Evolutionary conservation across 2,888 invertebrate species (phyloP).

Genomic region (Trachelus iudaicus): DNA sequence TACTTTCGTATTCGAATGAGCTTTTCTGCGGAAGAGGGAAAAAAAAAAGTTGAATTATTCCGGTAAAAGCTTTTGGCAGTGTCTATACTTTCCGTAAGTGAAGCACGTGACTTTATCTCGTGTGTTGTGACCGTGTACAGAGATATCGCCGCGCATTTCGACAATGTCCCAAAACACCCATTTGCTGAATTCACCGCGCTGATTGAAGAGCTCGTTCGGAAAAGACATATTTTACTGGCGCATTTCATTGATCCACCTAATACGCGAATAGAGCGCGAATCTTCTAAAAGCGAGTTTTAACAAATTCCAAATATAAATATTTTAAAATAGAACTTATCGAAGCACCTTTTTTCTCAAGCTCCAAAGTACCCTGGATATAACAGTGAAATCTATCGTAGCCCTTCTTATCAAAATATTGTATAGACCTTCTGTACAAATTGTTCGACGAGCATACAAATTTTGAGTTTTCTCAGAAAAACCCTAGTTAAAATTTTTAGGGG

Average conservation of each 20-base stretch:
- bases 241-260: slow-evolving; percentile 23
- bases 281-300: background rate
- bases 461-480: background rate
- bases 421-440: background rate
- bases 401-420: background rate
- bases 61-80: background rate
- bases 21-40: background rate
- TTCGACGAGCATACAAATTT: background rate
- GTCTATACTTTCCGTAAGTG: background rate
- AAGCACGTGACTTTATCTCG: background rate
- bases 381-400: background rate
- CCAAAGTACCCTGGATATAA: background rate
- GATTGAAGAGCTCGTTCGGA: slow-evolving; percentile 40
- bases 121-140: background rate
- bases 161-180: slow-evolving; percentile 25
- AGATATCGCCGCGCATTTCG: slow-evolving; percentile 18
- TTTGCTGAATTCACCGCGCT: slow-evolving; percentile 31
- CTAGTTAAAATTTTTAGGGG: background rate
- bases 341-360: background rate
- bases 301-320: background rate
- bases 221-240: slow-evolving; percentile 32
- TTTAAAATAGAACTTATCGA: background rate
- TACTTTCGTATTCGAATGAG: background rate
- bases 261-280: slow-evolving; percentile 22
- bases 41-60: background rate